Conservation (phyloP, 1,140 invertebrate genomes). For the Drosophila lowei region DNA sequence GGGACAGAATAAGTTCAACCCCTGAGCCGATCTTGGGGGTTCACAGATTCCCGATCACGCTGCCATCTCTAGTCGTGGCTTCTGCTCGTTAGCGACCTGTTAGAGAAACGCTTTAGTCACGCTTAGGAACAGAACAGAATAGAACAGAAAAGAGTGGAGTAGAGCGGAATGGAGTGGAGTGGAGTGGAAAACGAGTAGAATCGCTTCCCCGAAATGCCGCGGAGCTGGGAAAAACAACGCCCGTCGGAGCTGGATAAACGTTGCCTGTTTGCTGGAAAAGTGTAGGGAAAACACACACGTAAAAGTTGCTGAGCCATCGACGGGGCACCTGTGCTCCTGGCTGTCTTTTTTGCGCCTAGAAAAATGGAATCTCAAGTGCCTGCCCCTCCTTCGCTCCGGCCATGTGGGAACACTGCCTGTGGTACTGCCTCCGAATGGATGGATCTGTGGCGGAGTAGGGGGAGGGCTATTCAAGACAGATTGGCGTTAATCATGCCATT, state of each 20-base stretch:
- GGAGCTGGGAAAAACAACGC: constrained; percentile 43
- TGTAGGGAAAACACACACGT: constrained; percentile 9
- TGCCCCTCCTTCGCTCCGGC: constrained; percentile 3
- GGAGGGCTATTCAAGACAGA: constrained; percentile 28
- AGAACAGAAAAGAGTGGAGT: constrained; percentile 17
- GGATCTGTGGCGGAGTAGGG: not conserved
- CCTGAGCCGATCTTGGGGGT: too few relatives aligned
- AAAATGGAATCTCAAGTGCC: constrained; percentile 57
- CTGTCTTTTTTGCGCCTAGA: constrained; percentile 2
- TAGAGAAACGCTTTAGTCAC: constrained; percentile 72
- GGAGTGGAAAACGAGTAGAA: not conserved
- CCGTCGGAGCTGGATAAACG: constrained; percentile 41
- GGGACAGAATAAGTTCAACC: too few relatives aligned
- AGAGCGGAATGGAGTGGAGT: not conserved
- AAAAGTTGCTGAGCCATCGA: constrained; percentile 72
- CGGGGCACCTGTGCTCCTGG: constrained; percentile 46
- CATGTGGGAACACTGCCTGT: constrained; percentile 2
- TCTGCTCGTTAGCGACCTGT: constrained; percentile 61
- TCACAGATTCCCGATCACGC: not conserved
- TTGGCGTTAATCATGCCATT: constrained; percentile 73
- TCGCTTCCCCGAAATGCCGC: constrained; percentile 6
- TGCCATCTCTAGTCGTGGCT: constrained; percentile 17
- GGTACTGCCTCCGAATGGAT: not conserved
- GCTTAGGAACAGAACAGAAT: constrained; percentile 35
- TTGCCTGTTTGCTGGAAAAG: constrained; percentile 40